These are phyloP conservation scores for Acrobasis suavella DNA, from an alignment of 2,888 invertebrate species.

Conservation along the genomic window DNA sequence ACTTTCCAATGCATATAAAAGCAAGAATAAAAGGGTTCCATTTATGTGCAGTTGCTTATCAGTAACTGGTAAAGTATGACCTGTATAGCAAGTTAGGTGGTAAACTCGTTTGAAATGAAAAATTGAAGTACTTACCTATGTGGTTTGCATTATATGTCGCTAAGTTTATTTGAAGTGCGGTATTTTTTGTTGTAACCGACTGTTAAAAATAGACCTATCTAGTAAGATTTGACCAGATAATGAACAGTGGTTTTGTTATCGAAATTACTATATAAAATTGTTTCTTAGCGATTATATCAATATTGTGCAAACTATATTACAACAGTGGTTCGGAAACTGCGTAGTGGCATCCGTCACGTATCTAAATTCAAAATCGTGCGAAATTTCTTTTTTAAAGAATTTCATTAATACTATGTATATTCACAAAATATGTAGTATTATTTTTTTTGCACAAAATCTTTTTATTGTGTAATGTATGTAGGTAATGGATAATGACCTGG, in stretches of 20 bases:
- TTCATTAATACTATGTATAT: too few species aligned
- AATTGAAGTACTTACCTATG: too few species aligned
- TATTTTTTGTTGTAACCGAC: too few species aligned
- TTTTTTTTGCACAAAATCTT: too few species aligned
- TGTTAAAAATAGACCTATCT: background rate
- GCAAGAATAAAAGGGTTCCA: slow-evolving; percentile 8
- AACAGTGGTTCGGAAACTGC: too few species aligned
- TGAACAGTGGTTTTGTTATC: background rate
- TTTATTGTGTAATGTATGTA: too few species aligned
- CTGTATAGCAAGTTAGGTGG: background rate
- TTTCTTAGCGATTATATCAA: background rate
- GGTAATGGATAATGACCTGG: background rate
- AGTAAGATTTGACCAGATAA: background rate
- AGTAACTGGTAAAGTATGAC: slow-evolving; percentile 5
- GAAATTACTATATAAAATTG: background rate
- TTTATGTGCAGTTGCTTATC: slow-evolving; percentile 11
- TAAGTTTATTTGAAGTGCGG: too few species aligned
- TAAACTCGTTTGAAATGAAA: background rate
- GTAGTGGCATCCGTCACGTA: too few species aligned
- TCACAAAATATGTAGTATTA: too few species aligned
- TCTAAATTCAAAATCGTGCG: too few species aligned
- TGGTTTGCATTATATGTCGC: too few species aligned
- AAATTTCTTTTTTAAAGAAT: too few species aligned
- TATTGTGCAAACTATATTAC: background rate
- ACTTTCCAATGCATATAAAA: slow-evolving; percentile 13